A percentile compares a stretch with the other conserved stretches of the same genome.
Evolutionary conservation across 2,888 invertebrate species (phyloP).

Genomic region (Pyrrhosoma nymphula): DNA sequence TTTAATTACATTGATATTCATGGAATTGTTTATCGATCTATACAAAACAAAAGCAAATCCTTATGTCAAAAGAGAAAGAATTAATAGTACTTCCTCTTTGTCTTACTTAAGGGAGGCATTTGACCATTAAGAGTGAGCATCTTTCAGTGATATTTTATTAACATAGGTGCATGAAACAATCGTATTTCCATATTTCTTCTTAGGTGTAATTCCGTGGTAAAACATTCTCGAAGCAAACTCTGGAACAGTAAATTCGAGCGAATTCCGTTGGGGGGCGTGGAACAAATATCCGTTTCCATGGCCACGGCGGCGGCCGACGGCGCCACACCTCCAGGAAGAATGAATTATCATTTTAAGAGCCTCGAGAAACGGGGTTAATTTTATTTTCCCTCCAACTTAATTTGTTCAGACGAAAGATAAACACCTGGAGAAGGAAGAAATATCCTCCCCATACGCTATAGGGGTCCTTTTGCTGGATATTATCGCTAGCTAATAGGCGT

Average conservation of each 20-base stretch:
- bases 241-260: background rate
- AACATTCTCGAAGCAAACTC: background rate
- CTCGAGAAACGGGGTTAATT: conserved; percentile 59
- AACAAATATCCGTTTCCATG: background rate
- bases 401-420: conserved; percentile 59
- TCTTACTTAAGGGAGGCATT: no score
- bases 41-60: no score
- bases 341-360: conserved; percentile 47
- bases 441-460: conserved; percentile 30
- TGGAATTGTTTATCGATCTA: no score
- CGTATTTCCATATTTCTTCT: background rate
- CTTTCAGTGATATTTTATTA: no score
- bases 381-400: conserved; percentile 65
- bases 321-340: background rate
- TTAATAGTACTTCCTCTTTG: no score
- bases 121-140: no score
- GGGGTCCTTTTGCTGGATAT: conserved; percentile 48
- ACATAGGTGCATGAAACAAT: background rate
- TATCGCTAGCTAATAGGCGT: conserved; percentile 54
- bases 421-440: conserved; percentile 52
- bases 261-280: background rate
- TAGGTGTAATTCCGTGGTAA: background rate
- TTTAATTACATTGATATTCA: no score
- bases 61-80: no score
- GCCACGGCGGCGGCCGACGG: conserved; percentile 29